Conservation (phyloP, 2,888 invertebrate genomes). For the Eristalis tenax region DNA sequence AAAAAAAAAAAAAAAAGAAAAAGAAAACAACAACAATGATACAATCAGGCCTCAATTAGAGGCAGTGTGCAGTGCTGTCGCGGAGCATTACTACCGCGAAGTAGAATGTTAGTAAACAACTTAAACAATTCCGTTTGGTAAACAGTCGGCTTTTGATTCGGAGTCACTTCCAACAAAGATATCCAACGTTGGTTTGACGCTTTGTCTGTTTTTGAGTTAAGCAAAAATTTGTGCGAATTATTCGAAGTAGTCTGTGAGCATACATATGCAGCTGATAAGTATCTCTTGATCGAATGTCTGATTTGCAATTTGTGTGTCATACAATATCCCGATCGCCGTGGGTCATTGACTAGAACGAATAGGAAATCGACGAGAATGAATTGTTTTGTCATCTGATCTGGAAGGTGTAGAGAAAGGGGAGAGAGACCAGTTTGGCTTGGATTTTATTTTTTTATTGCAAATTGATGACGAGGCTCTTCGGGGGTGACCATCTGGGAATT, state of each 20-base stretch:
- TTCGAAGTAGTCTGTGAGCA: slow-evolving; percentile 24
- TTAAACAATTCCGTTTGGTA: slow-evolving; percentile 39
- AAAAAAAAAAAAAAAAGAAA: slow-evolving; percentile 9
- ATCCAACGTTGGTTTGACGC: not conserved
- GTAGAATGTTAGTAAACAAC: slow-evolving; percentile 63
- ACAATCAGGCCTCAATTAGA: slow-evolving; percentile 35
- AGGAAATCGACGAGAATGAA: slow-evolving; percentile 12
- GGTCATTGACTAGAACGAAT: slow-evolving; percentile 7
- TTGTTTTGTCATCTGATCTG: not conserved
- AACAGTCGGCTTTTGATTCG: not conserved
- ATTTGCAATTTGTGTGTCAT: not conserved
- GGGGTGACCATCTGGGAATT: not conserved
- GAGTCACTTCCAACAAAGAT: not conserved
- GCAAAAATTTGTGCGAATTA: slow-evolving; percentile 18
- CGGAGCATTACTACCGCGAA: slow-evolving; percentile 24
- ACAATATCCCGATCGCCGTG: not conserved
- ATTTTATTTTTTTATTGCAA: not conserved
- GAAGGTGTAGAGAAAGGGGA: not conserved
- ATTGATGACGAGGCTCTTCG: not conserved
- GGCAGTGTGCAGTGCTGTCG: not conserved
- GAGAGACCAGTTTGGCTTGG: not conserved
- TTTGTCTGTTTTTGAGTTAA: not conserved
- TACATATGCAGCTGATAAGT: not conserved
- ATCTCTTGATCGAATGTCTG: not conserved
- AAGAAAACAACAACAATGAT: not conserved